A percentile compares a stretch with the other conserved stretches of the same genome.
Conservation (phyloP, 2,113 vertebrate genomes). For the Gadus chalcogrammus region DNA sequence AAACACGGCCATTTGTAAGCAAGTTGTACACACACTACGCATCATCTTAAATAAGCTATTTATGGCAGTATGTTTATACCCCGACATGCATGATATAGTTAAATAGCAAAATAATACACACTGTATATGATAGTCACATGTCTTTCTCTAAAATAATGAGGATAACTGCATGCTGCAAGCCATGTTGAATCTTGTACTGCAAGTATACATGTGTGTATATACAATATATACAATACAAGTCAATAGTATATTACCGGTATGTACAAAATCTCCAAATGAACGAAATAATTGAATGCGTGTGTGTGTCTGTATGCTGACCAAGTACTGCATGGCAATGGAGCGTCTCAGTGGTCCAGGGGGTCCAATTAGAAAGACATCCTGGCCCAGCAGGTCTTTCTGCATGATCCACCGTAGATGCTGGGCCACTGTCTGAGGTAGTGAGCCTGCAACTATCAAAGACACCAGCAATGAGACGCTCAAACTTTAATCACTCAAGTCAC, state of each 20-base stretch:
- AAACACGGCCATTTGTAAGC: too few species aligned
- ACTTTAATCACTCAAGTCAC: not conserved
- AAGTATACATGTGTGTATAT: too few species aligned
- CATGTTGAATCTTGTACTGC: too few species aligned
- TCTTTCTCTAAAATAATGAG: too few species aligned
- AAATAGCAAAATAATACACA: too few species aligned
- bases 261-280: not conserved
- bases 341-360: slow-evolving; percentile 92
- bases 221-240: not conserved
- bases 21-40: too few species aligned
- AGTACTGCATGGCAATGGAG: slow-evolving; percentile 96
- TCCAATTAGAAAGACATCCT: slow-evolving; percentile 95
- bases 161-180: too few species aligned
- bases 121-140: too few species aligned
- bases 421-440: slow-evolving; percentile 78
- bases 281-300: not conserved
- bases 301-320: slow-evolving; percentile 68
- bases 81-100: too few species aligned
- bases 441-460: slow-evolving; percentile 78
- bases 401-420: slow-evolving; percentile 97
- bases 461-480: not conserved
- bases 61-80: too few species aligned
- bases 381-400: slow-evolving; percentile 96
- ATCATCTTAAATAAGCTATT: too few species aligned
- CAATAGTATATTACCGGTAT: not conserved